Conservation (phyloP, 2,113 vertebrate genomes). For the Thymallus thymallus region DNA sequence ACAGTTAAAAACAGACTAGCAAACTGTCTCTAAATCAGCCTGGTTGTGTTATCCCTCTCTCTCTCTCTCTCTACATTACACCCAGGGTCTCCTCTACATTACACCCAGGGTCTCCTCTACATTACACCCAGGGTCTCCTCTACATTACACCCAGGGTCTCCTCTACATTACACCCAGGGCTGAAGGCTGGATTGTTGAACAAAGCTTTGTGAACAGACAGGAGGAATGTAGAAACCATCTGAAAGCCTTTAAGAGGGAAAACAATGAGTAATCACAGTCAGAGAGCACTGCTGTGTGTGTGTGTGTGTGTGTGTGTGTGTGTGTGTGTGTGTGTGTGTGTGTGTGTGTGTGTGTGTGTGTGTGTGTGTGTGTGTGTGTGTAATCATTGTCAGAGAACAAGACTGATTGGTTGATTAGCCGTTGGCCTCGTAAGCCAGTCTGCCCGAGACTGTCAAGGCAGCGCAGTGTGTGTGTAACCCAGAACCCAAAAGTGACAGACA, state of each 20-base stretch:
- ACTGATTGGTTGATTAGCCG: slow-evolving; percentile 60
- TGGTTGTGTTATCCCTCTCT: too few relatives aligned
- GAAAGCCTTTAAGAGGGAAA: slow-evolving; percentile 75
- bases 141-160: background rate
- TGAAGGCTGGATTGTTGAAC: slow-evolving; percentile 64
- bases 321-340: too few relatives aligned
- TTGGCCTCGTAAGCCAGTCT: slow-evolving; percentile 66
- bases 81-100: too few relatives aligned
- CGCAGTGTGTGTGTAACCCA: too few relatives aligned
- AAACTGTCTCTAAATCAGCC: slow-evolving; percentile 52
- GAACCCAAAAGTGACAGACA: slow-evolving; percentile 39
- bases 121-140: too few relatives aligned
- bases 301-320: too few relatives aligned
- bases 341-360: too few relatives aligned
- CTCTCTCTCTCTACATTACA: too few relatives aligned
- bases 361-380: too few relatives aligned
- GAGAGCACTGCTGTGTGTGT: slow-evolving; percentile 49
- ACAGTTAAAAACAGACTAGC: slow-evolving; percentile 47
- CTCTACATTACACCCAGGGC: slow-evolving; percentile 59
- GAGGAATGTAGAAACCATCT: slow-evolving; percentile 72
- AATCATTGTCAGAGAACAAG: too few relatives aligned
- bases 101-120: too few relatives aligned
- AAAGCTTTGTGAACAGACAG: slow-evolving; percentile 63
- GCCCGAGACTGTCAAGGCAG: slow-evolving; percentile 6
- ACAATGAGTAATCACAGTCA: slow-evolving; percentile 74